Conservation (phyloP, 2,797 vertebrate species). For the Emys orbicularis region DNA sequence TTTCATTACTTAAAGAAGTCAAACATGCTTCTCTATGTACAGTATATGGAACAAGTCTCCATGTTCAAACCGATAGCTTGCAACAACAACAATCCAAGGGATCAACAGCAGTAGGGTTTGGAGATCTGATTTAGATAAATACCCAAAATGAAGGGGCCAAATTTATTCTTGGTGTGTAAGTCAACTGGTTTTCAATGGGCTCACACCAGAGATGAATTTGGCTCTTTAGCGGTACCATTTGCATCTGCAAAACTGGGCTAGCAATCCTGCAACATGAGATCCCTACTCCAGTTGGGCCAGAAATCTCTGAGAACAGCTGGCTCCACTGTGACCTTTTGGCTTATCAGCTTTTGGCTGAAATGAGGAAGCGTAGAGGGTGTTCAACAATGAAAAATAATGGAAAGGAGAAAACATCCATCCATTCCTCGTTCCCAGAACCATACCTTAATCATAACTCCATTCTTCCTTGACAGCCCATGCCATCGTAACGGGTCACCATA, state of each 20-base stretch:
- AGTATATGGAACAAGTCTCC: background rate
- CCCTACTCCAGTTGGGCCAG: background rate
- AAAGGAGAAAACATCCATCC: background rate
- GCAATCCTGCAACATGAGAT: background rate
- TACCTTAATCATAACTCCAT: background rate
- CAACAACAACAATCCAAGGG: background rate
- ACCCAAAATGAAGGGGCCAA: background rate
- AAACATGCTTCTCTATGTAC: conserved; percentile 22
- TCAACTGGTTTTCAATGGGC: background rate
- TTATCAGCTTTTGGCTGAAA: background rate
- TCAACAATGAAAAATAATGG: background rate
- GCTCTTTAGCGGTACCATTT: background rate
- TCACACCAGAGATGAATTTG: background rate
- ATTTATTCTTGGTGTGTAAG: background rate
- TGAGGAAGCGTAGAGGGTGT: background rate
- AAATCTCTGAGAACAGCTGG: background rate
- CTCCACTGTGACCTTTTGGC: background rate
- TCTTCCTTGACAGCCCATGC: background rate
- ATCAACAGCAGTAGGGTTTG: background rate
- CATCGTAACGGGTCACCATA: background rate
- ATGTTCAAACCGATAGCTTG: conserved; percentile 7
- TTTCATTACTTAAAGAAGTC: conserved; percentile 36
- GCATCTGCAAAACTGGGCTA: background rate
- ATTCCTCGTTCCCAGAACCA: too few relatives aligned
- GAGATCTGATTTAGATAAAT: background rate